Base-by-base conservation (phyloP, 2,888 invertebrate genomes). In the Herminia tarsipennalis region DNA sequence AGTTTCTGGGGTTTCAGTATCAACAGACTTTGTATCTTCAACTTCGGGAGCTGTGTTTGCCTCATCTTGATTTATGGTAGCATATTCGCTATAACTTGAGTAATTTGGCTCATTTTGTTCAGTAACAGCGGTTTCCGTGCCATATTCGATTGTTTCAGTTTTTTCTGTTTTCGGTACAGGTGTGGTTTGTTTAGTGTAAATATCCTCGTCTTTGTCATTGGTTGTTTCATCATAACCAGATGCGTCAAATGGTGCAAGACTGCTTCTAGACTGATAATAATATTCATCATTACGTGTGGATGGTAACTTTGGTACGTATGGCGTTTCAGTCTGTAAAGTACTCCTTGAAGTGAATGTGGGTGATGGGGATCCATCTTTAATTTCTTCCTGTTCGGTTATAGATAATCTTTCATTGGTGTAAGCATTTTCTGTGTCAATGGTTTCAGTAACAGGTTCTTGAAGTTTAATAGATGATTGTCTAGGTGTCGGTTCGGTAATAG, bases 401-500 rank as follows among this genome's bases (percentile, higher is more conserved):
- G 86, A 76, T 1, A 71, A 66, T 63, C 78, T 83, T 53, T 90
- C 88, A 47, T 88, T 81, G 17, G 86, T 86, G 45, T 89, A 88
- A 12, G 91, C 88, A 48, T 89, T 88, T 66, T 86, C 90, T 1
- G 86, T 87, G 29, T 90, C 90, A 20, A 78, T 76, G 16, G 67
- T 57, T 42, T 77, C 81, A 17, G 77, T 81, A 8, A 61, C 63
- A 20, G 64, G 54, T 25, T 85, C 81, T 29, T 69, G 46, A 12
- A 65, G 53, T 53, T 70, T 81, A 0, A 76, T 76, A 2, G 76
- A 73, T 14, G 76, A 63, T 24, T 73, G 52, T 67, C 71, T 83
- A 9, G 66, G 51, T 1, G 75, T 70, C 2, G 90, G 84, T 70
- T 89, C 89, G 6, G 91, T 91, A 10, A 89, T 84, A 29, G 89